Evolutionary conservation across 2,797 vertebrate species (phyloP).

Genomic region (Dallia pectoralis): DNA sequence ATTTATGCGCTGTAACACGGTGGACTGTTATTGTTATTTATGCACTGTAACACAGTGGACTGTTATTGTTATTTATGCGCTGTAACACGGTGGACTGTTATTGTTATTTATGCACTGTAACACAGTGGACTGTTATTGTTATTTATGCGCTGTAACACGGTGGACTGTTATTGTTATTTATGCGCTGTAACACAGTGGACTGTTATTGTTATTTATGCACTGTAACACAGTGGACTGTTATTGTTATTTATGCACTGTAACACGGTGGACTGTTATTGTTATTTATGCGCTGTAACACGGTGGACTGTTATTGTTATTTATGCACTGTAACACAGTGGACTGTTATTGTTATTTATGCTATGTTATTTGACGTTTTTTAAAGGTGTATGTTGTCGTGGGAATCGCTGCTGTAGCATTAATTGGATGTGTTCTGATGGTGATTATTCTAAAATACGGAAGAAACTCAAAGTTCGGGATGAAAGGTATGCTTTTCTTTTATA

Average conservation of each 20-base stretch:
- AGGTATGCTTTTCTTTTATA: constrained; percentile 76
- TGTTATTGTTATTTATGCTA: not conserved
- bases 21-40: not conserved
- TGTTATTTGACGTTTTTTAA: constrained; percentile 7
- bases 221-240: too few species aligned
- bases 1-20: not conserved
- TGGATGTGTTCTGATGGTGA: constrained; percentile 89
- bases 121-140: not conserved
- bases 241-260: not conserved
- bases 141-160: not conserved
- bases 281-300: not conserved
- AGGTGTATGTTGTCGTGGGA: constrained; percentile 96
- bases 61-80: not conserved
- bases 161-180: not conserved
- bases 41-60: not conserved
- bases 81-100: too few species aligned
- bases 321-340: not conserved
- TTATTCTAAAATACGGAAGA: constrained; percentile 95
- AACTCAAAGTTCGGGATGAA: constrained; percentile 98
- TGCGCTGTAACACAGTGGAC: not conserved
- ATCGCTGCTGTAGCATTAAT: constrained; percentile 91
- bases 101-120: not conserved
- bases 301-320: constrained; percentile 7
- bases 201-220: not conserved
- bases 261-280: not conserved